Base-by-base conservation (phyloP, 2,113 vertebrate genomes). In the Takifugu bimaculatus region DNA sequence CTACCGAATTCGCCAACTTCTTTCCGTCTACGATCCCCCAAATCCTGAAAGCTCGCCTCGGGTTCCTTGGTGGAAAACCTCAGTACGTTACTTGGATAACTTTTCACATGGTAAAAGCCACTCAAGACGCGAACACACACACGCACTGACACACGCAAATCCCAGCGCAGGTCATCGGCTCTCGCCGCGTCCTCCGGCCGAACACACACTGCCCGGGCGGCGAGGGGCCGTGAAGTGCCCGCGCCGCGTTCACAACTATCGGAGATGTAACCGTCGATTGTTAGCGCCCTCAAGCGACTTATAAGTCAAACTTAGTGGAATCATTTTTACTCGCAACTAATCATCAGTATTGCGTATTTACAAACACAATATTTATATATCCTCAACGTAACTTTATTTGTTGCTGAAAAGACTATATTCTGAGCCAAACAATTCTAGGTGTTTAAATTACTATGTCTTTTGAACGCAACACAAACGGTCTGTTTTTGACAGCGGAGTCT, bases 61-160 rank as follows among this genome's bases (percentile, higher is more conserved):
- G 0, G 50, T 39, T 60, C 62, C 52, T 49, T 15, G 35, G 59
- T 26, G 1, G 44, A 35, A 13, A 13, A 50, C 9, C 53, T 62
- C 48, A 65, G 1, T 78, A 60, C 62, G n/a, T 65, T 25, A 7
- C 14, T 64, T 25, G 11, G 6, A 26, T 13, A 2, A 28, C 54
- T 71, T 71, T 66, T 77, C 66, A 86, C 85, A 86, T 84, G 77
- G 49, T 77, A 65, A 55, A 70, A 67, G 60, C 44, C 52, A 15
- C 45, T 50, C 60, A 45, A 45, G n/a, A 69, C 45, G 57, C 26
- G 15, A 66, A 62, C 71, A 61, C 27, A 65, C 64, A 50, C 49
- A 50, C 48, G 25, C 48, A 50, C 48, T 10, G 20, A 20, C 48
- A 50, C 48, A 10, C 15, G 15, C 48, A n/a, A 5, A 77, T 68